phyloP scores from a whole-genome alignment of 2,113 vertebrate species.

The Anolis sagrei region DNA sequence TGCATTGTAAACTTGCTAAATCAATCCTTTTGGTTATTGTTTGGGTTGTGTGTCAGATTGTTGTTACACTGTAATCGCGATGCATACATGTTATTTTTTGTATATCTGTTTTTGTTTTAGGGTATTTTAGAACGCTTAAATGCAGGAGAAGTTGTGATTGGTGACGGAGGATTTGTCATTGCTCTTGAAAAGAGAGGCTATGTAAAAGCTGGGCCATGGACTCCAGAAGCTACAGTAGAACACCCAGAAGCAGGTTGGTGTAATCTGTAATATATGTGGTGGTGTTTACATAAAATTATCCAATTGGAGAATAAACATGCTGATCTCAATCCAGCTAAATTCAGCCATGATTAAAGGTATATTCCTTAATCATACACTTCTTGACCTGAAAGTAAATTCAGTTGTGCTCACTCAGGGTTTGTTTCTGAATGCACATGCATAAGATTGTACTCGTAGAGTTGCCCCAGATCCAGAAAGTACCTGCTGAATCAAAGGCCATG shows the following conservation, averaged over 20 bases:
- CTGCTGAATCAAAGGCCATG: no score
- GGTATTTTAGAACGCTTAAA: conserved; percentile 91
- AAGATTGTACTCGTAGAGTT: background rate
- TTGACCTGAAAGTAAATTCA: background rate
- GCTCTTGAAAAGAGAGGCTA: conserved; percentile 97
- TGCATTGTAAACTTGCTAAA: background rate
- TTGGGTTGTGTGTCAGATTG: background rate
- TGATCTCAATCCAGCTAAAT: background rate
- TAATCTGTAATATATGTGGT: background rate
- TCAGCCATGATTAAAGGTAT: background rate
- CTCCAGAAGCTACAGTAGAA: conserved; percentile 92
- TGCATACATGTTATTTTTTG: background rate
- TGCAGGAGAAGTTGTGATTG: conserved; percentile 91
- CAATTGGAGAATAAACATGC: conserved; percentile 2
- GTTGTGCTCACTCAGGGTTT: background rate
- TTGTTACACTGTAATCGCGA: background rate
- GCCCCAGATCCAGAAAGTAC: no score
- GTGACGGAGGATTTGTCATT: conserved; percentile 96
- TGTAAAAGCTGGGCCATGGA: conserved; percentile 97
- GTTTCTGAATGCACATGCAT: background rate
- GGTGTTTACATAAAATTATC: background rate
- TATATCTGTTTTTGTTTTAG: conserved; percentile 66
- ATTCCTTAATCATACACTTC: background rate
- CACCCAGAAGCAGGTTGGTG: conserved; percentile 91
- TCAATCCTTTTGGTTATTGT: background rate